Percentiles rank a stretch among this genome's conserved stretches.
Evolutionary conservation across 64 coral and sea anemone genomes (phyloP).

Genomic region (Astreopora myriophthalma): DNA sequence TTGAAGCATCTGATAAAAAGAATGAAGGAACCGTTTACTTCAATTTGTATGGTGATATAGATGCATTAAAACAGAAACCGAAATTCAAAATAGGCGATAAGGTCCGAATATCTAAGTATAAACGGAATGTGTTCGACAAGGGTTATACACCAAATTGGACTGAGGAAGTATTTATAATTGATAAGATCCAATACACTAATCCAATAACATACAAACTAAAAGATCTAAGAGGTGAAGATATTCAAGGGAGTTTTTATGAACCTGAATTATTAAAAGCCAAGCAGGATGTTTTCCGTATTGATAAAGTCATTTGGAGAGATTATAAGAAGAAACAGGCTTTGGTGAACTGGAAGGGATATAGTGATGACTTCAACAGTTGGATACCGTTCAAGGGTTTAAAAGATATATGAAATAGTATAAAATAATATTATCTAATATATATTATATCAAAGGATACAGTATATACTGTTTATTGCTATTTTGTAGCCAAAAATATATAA

Average conservation of each 20-base stretch:
- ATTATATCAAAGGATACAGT: too few species aligned
- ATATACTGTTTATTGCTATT: background rate
- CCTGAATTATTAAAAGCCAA: constrained; percentile 33
- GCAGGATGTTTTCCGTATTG: constrained; percentile 13
- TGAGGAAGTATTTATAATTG: constrained; percentile 21
- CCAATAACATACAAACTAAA: constrained; percentile 40
- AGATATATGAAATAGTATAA: background rate
- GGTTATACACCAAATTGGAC: constrained; percentile 50
- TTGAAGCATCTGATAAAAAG: constrained; percentile 27
- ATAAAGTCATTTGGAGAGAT: constrained; percentile 41
- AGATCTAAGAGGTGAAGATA: background rate
- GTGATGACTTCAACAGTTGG: constrained; percentile 57
- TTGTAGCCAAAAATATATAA: background rate
- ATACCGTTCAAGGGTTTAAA: constrained; percentile 4
- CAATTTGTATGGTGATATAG: constrained; percentile 57
- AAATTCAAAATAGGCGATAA: constrained; percentile 48
- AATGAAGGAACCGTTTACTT: constrained; percentile 56
- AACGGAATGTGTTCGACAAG: constrained; percentile 32
- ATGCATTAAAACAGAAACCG: background rate
- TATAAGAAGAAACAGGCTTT: constrained; percentile 53
- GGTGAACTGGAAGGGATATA: constrained; percentile 15
- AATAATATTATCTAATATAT: background rate
- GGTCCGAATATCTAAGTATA: constrained; percentile 35
- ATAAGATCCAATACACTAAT: constrained; percentile 55
- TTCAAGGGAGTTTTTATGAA: constrained; percentile 29